These are phyloP conservation scores for Rhinichthys klamathensis DNA, from an alignment of 2,113 vertebrate genomes.

Conservation along the genomic window DNA sequence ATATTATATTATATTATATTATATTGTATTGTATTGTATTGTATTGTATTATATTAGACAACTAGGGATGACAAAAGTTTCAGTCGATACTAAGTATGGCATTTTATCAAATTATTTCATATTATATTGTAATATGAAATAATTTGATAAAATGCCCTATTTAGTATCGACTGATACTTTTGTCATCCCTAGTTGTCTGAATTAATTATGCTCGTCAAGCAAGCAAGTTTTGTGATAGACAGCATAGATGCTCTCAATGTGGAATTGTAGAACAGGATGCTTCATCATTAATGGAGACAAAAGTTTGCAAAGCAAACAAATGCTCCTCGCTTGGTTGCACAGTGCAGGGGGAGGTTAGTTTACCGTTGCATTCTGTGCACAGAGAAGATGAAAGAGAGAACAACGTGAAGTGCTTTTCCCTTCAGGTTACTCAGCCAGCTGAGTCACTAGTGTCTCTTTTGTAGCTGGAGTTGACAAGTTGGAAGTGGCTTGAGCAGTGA, in stretches of 20 bases:
- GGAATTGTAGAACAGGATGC: background rate
- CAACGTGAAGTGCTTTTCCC: conserved; percentile 23
- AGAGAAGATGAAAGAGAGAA: conserved; percentile 39
- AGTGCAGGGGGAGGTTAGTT: background rate
- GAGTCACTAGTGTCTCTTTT: conserved; percentile 34
- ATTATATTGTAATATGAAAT: background rate
- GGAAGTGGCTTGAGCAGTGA: conserved; percentile 28
- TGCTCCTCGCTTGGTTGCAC: background rate
- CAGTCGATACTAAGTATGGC: too few species aligned
- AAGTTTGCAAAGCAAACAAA: conserved; percentile 29
- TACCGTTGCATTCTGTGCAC: background rate
- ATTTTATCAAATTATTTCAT: too few species aligned
- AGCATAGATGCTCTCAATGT: background rate
- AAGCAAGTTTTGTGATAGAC: background rate
- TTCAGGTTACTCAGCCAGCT: conserved; percentile 25
- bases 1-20: too few species aligned
- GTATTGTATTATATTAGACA: too few species aligned
- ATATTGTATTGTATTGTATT: too few species aligned
- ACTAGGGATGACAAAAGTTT: too few species aligned
- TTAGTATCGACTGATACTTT: background rate
- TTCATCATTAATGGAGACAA: conserved; percentile 16
- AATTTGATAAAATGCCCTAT: too few species aligned
- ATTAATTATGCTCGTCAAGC: background rate
- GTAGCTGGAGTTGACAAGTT: conserved; percentile 40
- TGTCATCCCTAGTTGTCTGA: background rate